These are phyloP conservation scores for Caenorhabditis sp. DNA, from an alignment of 2,888 invertebrate genomes.

Conservation along the genomic window DNA sequence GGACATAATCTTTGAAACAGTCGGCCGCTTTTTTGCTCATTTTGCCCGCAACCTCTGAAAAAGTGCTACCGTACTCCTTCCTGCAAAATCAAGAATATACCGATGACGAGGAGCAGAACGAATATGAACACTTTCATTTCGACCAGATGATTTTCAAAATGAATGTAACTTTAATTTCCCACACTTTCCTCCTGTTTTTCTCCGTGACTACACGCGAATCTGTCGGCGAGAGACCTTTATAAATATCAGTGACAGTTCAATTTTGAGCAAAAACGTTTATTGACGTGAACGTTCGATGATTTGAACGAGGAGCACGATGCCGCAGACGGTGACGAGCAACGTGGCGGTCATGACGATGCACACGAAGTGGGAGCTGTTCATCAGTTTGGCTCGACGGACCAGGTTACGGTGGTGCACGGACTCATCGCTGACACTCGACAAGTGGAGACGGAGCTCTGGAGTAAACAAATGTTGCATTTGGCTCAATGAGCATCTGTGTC, in stretches of 20 bases:
- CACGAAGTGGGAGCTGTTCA: slow-evolving; percentile 47
- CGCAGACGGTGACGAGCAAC: slow-evolving; percentile 40
- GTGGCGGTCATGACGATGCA: slow-evolving; percentile 47
- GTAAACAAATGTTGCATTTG: neutral
- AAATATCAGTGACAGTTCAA: neutral
- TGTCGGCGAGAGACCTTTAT: slow-evolving; percentile 49
- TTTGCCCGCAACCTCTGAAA: slow-evolving; percentile 9
- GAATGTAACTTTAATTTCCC: too few species aligned
- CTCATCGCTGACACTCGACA: slow-evolving; percentile 31
- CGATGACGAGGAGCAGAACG: slow-evolving; percentile 19
- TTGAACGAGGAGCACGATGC: slow-evolving; percentile 34
- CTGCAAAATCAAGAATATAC: neutral
- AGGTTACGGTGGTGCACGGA: slow-evolving; percentile 24
- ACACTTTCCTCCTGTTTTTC: too few species aligned
- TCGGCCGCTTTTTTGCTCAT: neutral
- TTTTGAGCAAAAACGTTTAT: slow-evolving; percentile 9
- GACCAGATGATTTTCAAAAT: slow-evolving; percentile 5
- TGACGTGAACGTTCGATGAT: slow-evolving; percentile 46
- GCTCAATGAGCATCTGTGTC: neutral
- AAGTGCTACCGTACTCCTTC: too few species aligned
- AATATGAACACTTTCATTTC: slow-evolving; percentile 18
- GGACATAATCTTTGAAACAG: slow-evolving; percentile 22
- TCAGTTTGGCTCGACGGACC: slow-evolving; percentile 31
- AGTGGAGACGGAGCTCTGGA: slow-evolving; percentile 41
- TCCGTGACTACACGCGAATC: neutral